Evolutionary conservation across 2,113 vertebrate genomes (phyloP).

Genomic region (Catagonus wagneri): DNA sequence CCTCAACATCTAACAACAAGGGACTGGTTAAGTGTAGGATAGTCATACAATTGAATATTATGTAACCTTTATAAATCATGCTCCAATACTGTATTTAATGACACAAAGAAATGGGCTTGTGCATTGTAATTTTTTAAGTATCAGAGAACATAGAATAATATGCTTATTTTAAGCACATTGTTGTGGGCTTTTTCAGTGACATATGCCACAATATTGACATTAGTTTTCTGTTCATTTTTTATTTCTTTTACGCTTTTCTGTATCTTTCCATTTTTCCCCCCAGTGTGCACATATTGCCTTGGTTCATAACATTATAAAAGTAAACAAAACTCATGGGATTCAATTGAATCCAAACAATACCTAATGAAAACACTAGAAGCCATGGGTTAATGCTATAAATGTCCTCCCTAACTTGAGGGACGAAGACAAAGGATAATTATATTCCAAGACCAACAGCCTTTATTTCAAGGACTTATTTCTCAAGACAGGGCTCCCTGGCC

Average conservation of each 20-base stretch:
- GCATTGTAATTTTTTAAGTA: background rate
- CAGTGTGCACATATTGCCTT: background rate
- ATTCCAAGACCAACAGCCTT: background rate
- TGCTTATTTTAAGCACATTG: background rate
- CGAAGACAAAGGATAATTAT: background rate
- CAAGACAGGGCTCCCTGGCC: background rate
- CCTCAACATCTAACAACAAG: background rate
- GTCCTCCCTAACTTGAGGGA: background rate
- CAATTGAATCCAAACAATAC: background rate
- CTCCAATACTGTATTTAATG: background rate
- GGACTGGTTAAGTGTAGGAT: background rate
- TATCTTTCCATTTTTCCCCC: background rate
- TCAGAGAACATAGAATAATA: background rate
- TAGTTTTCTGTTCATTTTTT: background rate
- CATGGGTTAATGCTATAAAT: background rate
- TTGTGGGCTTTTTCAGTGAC: background rate
- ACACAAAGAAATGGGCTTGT: background rate
- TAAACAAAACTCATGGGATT: background rate
- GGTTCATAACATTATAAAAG: background rate
- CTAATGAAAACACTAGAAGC: background rate
- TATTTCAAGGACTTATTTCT: slow-evolving; percentile 13
- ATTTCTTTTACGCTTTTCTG: background rate
- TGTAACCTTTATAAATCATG: background rate
- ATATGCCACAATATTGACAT: background rate
- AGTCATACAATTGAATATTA: background rate